Percentiles rank a stretch among this genome's conserved stretches.
phyloP scores from a whole-genome alignment of 2,797 vertebrate genomes.

The Meriones psammophilus region DNA sequence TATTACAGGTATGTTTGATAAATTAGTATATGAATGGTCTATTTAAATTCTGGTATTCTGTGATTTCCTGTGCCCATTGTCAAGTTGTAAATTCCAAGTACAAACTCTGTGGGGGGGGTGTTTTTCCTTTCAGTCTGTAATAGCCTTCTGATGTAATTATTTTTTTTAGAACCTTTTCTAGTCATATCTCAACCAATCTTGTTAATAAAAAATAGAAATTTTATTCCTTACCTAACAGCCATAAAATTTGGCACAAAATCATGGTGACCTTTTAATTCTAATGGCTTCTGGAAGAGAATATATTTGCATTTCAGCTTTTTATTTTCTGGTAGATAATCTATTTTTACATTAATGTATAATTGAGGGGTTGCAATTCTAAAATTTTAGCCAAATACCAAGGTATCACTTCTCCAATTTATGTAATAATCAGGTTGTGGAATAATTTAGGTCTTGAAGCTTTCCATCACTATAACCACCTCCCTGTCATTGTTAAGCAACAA shows the following conservation, averaged over 20 bases:
- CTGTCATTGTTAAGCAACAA: neutral
- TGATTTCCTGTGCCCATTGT: slow-evolving; percentile 24
- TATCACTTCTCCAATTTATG: slow-evolving; percentile 46
- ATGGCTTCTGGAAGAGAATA: slow-evolving; percentile 33
- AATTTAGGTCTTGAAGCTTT: slow-evolving; percentile 7
- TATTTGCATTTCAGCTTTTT: slow-evolving; percentile 60
- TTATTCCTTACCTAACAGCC: neutral
- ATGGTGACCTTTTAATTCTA: slow-evolving; percentile 60
- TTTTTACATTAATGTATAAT: slow-evolving; percentile 62
- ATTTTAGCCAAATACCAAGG: neutral
- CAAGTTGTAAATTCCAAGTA: neutral
- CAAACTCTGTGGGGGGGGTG: neutral
- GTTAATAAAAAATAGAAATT: slow-evolving; percentile 36
- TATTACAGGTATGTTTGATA: neutral
- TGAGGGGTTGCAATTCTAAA: neutral
- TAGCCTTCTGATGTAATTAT: neutral
- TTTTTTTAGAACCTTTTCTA: neutral
- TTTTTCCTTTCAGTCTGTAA: neutral
- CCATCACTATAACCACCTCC: neutral
- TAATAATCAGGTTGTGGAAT: neutral
- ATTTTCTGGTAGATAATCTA: slow-evolving; percentile 41
- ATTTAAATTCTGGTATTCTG: slow-evolving; percentile 19
- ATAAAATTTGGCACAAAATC: slow-evolving; percentile 48
- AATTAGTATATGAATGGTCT: neutral
- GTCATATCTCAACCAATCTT: neutral